A percentile compares a stretch with the other conserved stretches of the same genome.
phyloP scores from a whole-genome alignment of 2,888 invertebrate species.

The Podabrus alpinus region DNA sequence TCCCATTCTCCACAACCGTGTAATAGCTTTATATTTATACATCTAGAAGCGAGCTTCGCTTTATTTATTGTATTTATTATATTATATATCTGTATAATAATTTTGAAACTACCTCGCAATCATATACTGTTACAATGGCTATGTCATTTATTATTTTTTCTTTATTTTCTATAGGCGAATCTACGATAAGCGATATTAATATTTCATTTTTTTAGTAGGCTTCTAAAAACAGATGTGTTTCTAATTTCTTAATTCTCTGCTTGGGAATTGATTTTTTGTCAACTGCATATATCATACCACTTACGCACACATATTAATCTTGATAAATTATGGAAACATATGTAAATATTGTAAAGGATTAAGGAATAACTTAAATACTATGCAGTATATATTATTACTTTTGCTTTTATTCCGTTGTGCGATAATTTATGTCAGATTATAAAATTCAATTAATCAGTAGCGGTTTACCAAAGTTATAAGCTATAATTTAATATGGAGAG shows the following conservation, averaged over 20 bases:
- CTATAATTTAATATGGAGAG: constrained; percentile 2
- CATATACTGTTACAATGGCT: constrained; percentile 13
- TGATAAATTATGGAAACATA: constrained; percentile 26
- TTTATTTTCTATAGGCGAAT: constrained; percentile 6
- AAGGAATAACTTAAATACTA: constrained; percentile 7
- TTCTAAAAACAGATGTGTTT: constrained; percentile 20
- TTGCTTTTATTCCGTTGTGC: not conserved
- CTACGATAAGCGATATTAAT: not conserved
- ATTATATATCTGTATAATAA: constrained; percentile 33
- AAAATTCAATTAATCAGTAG: constrained; percentile 4
- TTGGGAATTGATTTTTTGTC: constrained; percentile 9
- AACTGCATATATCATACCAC: constrained; percentile 14
- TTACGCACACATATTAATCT: constrained; percentile 18
- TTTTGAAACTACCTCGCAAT: constrained; percentile 23
- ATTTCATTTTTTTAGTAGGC: not conserved
- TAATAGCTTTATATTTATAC: constrained; percentile 29
- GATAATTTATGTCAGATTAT: constrained; percentile 1
- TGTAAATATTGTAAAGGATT: constrained; percentile 24
- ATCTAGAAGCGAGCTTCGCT: constrained; percentile 18
- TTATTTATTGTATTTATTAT: constrained; percentile 37
- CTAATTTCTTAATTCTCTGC: constrained; percentile 20
- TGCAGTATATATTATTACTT: not conserved
- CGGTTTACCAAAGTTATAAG: constrained; percentile 3
- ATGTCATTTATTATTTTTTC: constrained; percentile 22
- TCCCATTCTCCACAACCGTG: constrained; percentile 35